These are phyloP conservation scores for Caradrina clavipalpis DNA, from an alignment of 2,888 invertebrate species.

Conservation along the genomic window DNA sequence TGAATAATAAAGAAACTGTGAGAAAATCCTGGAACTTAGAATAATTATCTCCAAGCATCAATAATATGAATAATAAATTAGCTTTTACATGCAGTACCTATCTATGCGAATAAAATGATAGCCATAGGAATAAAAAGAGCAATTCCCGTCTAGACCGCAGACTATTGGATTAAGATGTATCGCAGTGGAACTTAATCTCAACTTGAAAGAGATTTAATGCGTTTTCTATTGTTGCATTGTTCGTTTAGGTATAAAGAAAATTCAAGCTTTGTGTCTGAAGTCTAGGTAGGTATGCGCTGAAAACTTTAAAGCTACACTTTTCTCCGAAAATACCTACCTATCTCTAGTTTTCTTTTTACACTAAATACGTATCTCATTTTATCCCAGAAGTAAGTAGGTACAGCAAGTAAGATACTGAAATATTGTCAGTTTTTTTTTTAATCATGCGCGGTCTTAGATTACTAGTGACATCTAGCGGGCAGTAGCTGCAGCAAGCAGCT, in stretches of 20 bases:
- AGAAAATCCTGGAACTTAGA: no score
- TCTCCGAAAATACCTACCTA: background rate
- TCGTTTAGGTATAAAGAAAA: conserved; percentile 10
- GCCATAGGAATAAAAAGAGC: conserved; percentile 35
- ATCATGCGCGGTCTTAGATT: background rate
- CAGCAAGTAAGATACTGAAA: background rate
- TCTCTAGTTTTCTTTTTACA: background rate
- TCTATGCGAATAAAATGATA: background rate
- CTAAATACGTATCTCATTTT: background rate
- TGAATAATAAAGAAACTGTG: no score
- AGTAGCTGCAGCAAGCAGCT: conserved; percentile 59
- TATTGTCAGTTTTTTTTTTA: background rate
- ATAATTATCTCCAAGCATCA: no score
- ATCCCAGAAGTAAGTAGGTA: background rate
- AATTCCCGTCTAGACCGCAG: conserved; percentile 65
- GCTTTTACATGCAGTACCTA: background rate
- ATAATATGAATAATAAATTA: no score
- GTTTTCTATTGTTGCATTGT: conserved; percentile 41
- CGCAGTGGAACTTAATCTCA: conserved; percentile 46
- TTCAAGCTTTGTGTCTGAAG: conserved; percentile 7
- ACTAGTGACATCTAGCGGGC: conserved; percentile 72
- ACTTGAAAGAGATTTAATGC: conserved; percentile 44
- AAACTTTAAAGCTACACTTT: conserved; percentile 3
- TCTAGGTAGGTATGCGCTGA: background rate
- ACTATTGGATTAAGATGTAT: conserved; percentile 69